Percentiles rank a stretch among this genome's conserved stretches.
These are phyloP conservation scores for Pandemis heparana DNA, from an alignment of 2,888 invertebrate species.

Conservation along the genomic window DNA sequence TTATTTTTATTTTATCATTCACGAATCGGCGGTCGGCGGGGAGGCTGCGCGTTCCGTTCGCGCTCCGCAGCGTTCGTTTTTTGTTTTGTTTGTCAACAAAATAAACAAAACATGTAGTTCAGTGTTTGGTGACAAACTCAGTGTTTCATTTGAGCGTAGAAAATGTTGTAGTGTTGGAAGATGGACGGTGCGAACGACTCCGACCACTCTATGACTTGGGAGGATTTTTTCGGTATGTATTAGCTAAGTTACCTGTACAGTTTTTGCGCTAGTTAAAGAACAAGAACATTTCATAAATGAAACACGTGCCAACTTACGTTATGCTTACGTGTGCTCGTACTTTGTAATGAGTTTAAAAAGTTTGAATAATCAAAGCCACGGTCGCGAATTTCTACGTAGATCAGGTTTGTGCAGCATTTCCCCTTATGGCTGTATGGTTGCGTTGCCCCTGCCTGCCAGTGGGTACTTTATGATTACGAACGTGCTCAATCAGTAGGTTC, in stretches of 20 bases:
- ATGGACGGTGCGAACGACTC: conserved; percentile 87
- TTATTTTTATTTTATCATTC: conserved; percentile 63
- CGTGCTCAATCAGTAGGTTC: conserved; percentile 62
- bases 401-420: conserved; percentile 74
- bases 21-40: conserved; percentile 58
- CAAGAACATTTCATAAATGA: not conserved
- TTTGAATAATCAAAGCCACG: conserved; percentile 35
- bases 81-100: conserved; percentile 78
- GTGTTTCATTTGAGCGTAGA: conserved; percentile 52
- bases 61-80: conserved; percentile 56
- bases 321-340: not conserved
- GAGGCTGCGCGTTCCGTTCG: conserved; percentile 57
- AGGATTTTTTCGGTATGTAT: conserved; percentile 89
- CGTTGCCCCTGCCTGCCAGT: conserved; percentile 50
- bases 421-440: conserved; percentile 63
- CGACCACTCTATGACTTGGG: conserved; percentile 90
- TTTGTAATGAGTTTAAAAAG: conserved; percentile 18
- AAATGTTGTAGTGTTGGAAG: conserved; percentile 68
- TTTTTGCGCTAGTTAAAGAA: not conserved
- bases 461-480: conserved; percentile 49
- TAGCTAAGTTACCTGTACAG: not conserved
- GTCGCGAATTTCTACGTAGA: conserved; percentile 60
- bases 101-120: conserved; percentile 46
- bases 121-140: conserved; percentile 62
- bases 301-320: not conserved